Conservation (phyloP, 2,113 vertebrate species). For the cattle (Bos taurus) region DNA sequence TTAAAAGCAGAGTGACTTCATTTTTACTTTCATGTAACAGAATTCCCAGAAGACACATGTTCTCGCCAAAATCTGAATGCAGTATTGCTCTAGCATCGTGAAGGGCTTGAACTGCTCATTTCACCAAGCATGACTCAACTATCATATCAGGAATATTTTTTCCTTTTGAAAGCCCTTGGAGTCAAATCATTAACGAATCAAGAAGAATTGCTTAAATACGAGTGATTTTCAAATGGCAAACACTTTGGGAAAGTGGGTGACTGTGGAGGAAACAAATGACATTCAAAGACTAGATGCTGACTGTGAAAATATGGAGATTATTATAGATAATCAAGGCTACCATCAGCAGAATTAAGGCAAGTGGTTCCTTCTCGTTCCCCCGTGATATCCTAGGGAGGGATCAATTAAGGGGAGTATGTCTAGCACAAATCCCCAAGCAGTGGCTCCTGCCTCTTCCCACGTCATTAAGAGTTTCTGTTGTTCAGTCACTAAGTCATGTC, state of each 20-base stretch:
- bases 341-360: not conserved
- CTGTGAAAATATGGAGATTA: not conserved
- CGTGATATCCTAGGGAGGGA: not conserved
- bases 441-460: not conserved
- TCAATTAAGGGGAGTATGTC: not conserved
- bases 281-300: not conserved
- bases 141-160: not conserved
- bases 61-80: not conserved
- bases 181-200: not conserved
- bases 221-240: not conserved
- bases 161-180: not conserved
- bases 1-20: not conserved
- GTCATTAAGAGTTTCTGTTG: not conserved
- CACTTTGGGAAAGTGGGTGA: not conserved
- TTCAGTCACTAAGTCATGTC: not conserved
- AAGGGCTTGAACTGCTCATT: not conserved
- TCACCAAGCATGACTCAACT: constrained; percentile 18
- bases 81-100: rapidly evolving
- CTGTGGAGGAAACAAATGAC: not conserved
- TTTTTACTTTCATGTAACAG: not conserved
- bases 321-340: not conserved
- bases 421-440: no score
- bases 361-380: not conserved
- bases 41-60: not conserved
- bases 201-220: not conserved